Conservation (phyloP, 2,797 vertebrate genomes). For the Microctenopoma lineatum region DNA sequence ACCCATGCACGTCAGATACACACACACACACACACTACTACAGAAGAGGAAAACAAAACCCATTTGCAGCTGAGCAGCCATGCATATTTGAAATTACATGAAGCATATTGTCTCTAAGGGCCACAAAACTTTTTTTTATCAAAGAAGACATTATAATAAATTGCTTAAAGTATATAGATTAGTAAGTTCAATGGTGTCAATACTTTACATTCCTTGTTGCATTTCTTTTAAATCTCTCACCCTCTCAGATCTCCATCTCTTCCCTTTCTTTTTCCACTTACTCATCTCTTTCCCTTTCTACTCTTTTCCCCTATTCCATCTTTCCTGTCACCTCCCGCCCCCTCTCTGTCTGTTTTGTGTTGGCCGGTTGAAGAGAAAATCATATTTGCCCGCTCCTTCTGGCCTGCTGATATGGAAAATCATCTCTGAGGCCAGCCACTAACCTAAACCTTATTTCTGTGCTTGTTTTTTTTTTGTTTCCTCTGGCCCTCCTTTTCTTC, state of each 20-base stretch:
- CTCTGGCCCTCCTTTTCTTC: constrained; percentile 47
- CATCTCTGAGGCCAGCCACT: constrained; percentile 77
- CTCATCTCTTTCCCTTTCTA: constrained; percentile 48
- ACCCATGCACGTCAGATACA: constrained; percentile 23
- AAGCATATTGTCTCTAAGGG: constrained; percentile 12
- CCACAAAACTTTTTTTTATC: constrained; percentile 24
- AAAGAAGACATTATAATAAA: constrained; percentile 16
- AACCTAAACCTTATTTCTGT: constrained; percentile 81
- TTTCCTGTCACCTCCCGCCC: constrained; percentile 61
- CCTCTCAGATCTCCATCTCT: constrained; percentile 26
- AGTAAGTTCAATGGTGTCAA: constrained; percentile 17
- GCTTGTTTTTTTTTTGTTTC: constrained; percentile 53
- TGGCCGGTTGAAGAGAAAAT: constrained; percentile 81
- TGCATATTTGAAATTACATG: constrained; percentile 35
- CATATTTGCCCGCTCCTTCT: constrained; percentile 80
- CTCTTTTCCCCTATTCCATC: constrained; percentile 28
- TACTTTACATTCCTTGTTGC: constrained; percentile 32
- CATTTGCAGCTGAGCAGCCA: constrained; percentile 33
- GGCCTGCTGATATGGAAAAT: constrained; percentile 84
- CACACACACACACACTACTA: constrained; percentile 15
- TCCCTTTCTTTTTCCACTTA: constrained; percentile 59
- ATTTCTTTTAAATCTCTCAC: constrained; percentile 51
- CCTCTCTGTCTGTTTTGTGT: constrained; percentile 75
- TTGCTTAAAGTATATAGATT: constrained; percentile 42
- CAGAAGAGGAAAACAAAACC: constrained; percentile 23